Base-by-base conservation (phyloP, 2,797 vertebrate genomes). In the Melanotaenia parkinsoni region DNA sequence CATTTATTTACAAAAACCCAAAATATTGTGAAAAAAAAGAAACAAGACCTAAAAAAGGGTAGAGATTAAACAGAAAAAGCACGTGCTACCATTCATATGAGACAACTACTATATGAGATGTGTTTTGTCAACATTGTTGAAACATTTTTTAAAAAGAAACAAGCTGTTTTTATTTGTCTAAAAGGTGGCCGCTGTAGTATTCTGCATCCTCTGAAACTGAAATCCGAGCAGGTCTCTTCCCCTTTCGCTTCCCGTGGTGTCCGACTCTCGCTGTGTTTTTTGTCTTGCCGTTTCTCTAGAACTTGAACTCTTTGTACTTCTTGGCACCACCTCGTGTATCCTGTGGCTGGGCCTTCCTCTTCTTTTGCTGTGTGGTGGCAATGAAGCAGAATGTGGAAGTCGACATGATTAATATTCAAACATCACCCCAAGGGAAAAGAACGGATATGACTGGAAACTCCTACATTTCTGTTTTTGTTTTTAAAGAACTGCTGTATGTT, bases 301-400 rank as follows among this genome's bases (percentile, higher is more conserved):
- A 98, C 90, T 98, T 98, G 93, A 98, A 98, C 84, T 98, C 97
- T 77, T 98, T 98, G 88, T 98, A 98, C 84, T 98, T 98, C 94
- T 98, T 98, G 81, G 95, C 96, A 1, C 96, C 96, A 0, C 95
- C 89, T 7, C 96, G 87, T 0, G 94, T 96, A 84, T 98, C 97
- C 83, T 98, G 96, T 0, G 97, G 96, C 81, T 97, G 96, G 9
- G 96, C 96, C 90, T 98, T 98, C 88, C 96, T 92, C 86, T 98
- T 98, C 89, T 97, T 98, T 94, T 98, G 97, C 96, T 98, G 88
- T 9, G 66, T 2, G 47, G 71, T 1, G 18, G 77, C 18, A 24
- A 40, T 3, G 32, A 56, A 79, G 33, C 38, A 37, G 63, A 69
- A 3, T 16, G 1, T 0, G 11, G 59, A 32, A 10, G 45, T 26